phyloP scores from a whole-genome alignment of 1,140 invertebrate species.

The Mizuhopecten yessoensis region DNA sequence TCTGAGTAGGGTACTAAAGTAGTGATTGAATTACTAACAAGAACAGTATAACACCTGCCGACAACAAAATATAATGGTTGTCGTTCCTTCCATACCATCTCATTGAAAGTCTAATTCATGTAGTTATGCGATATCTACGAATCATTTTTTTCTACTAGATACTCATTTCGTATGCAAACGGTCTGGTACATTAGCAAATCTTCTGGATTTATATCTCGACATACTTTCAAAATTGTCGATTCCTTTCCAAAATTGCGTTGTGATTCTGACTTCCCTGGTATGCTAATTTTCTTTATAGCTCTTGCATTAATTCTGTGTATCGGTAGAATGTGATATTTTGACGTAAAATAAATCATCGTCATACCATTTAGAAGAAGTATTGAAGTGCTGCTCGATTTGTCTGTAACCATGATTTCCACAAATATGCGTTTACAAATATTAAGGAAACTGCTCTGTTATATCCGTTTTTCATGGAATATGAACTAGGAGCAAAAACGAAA shows the following conservation, averaged over 20 bases:
- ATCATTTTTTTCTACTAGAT: background rate
- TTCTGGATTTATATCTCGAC: background rate
- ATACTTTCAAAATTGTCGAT: background rate
- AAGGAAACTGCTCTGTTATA: background rate
- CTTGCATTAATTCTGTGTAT: background rate
- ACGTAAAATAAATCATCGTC: slow-evolving; percentile 21
- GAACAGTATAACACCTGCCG: background rate
- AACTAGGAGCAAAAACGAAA: background rate
- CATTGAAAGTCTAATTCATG: background rate
- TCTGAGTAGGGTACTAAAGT: background rate
- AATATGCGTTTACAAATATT: slow-evolving; percentile 27
- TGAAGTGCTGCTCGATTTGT: background rate
- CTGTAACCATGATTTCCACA: slow-evolving; percentile 26
- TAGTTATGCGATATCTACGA: background rate
- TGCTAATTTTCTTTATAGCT: slow-evolving; percentile 15
- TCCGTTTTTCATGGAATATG: background rate
- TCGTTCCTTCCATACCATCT: background rate
- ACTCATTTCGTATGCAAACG: background rate
- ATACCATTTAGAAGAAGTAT: background rate
- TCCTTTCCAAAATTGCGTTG: background rate
- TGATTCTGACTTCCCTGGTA: background rate
- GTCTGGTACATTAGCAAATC: background rate
- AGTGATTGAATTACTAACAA: background rate
- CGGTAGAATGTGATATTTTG: slow-evolving; percentile 2
- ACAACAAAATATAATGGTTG: background rate